Base-by-base conservation (phyloP, 2,113 vertebrate genomes). In the Tetraodon nigroviridis region DNA sequence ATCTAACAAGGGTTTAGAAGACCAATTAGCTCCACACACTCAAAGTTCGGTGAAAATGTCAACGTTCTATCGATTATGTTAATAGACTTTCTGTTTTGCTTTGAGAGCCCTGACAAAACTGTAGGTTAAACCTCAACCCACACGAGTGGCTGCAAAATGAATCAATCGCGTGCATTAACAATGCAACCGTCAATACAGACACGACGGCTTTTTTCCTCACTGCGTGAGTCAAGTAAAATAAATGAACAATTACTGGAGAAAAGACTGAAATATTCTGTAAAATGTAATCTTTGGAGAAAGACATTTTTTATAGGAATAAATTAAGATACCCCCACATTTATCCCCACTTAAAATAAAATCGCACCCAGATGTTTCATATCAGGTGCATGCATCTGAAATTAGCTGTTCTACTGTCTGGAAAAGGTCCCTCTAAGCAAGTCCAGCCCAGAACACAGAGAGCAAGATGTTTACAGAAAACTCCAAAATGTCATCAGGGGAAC, bases 41-140 rank as follows among this genome's bases (percentile, higher is more conserved):
- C 37, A 55, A 51, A 69, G 62, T 60, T 8, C 29, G 21, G 58
- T 27, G 19, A 47, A 82, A 82, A 80, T 84, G 81, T 75, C 79
- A 74, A 69, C 24, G 59, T n/a, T 10, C 19, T 58, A 81, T 84
- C 5, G 79, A 84, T 86, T 56, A 59, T 75, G 67, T 53, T 64
- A 71, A 81, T 61, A 46, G 57, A 50, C 67, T 55, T 58, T 37
- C 49, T 68, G 71, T 71, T 82, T 62, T 69, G 46, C 66, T 63
- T 42, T 67, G 73, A 71, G 15, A 53, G 70, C 24, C 13, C 71
- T 18, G 58, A 62, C 50, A 62, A 69, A 71, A 75, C 41, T 60
- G 72, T 54, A 37, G 54, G 46, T 52, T 75, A 45, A 61, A 73
- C 29, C 65, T 17, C 57, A 55, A 32, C 46, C 41, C 5, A 18